phyloP scores from a whole-genome alignment of 2,113 vertebrate species.

The Petroica traversi region DNA sequence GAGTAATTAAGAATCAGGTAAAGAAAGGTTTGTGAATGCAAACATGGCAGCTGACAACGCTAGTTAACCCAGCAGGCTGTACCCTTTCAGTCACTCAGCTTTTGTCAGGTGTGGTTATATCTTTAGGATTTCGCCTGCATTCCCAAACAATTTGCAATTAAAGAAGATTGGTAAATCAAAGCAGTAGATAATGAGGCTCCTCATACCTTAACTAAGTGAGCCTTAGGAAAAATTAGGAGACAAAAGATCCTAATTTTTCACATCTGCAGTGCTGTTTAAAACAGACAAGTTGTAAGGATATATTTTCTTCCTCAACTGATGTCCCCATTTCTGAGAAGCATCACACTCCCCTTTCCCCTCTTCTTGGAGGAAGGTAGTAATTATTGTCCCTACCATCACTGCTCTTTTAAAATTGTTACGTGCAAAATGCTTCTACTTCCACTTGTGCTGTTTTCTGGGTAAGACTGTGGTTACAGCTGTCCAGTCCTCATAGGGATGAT shows the following conservation, averaged over 20 bases:
- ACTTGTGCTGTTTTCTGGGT: neutral
- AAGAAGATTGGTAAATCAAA: neutral
- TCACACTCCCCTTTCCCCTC: neutral
- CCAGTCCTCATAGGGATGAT: neutral
- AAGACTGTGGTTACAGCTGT: neutral
- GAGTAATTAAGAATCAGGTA: neutral
- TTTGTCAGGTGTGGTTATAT: neutral
- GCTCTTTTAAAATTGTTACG: neutral
- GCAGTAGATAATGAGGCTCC: neutral
- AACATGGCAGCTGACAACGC: neutral
- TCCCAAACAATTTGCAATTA: neutral
- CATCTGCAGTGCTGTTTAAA: neutral
- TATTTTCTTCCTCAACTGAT: neutral
- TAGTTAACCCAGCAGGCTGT: neutral
- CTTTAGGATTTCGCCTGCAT: neutral
- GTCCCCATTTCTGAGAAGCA: neutral
- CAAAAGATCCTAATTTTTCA: neutral
- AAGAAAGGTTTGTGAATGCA: neutral
- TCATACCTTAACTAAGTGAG: neutral
- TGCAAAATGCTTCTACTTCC: neutral
- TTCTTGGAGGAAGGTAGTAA: neutral
- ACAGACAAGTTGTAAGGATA: fast-evolving
- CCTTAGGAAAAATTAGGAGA: neutral
- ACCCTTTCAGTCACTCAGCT: neutral
- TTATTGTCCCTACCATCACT: neutral